phyloP scores from a whole-genome alignment of 1,140 invertebrate genomes.

The Drosophila sechellia region DNA sequence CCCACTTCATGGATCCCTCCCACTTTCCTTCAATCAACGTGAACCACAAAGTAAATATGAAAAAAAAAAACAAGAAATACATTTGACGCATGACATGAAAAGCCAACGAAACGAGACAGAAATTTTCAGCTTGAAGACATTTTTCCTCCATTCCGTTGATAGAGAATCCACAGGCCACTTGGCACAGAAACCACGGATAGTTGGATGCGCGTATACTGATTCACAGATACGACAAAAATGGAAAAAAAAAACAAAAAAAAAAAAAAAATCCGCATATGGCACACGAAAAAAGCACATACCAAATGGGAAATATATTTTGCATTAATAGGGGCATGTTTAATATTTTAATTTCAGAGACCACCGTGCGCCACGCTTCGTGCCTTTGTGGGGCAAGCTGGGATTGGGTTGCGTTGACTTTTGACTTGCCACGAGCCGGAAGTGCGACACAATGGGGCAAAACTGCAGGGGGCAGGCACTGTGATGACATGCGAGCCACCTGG shows the following conservation, averaged over 20 bases:
- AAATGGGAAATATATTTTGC: conserved; percentile 25
- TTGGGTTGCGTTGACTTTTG: conserved; percentile 16
- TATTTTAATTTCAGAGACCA: conserved; percentile 47
- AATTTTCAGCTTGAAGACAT: conserved; percentile 60
- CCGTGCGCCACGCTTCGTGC: conserved; percentile 40
- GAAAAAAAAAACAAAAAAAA: background rate
- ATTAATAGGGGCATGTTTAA: conserved; percentile 30
- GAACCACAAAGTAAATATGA: conserved; percentile 6
- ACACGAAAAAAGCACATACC: conserved; percentile 3
- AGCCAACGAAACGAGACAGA: conserved; percentile 55
- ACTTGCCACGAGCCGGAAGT: conserved; percentile 28
- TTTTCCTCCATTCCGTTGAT: conserved; percentile 28
- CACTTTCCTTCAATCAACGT: conserved; percentile 10
- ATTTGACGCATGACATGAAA: conserved; percentile 44
- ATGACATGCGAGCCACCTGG: background rate
- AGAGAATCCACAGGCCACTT: conserved; percentile 32
- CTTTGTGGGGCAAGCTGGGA: conserved; percentile 39
- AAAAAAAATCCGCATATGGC: background rate
- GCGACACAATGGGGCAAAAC: conserved; percentile 21
- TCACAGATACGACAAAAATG: conserved; percentile 16
- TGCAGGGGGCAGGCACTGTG: conserved; percentile 1
- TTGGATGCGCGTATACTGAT: conserved; percentile 13
- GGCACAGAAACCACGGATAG: conserved; percentile 38
- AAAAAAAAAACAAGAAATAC: conserved; percentile 3
- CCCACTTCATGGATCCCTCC: background rate